phyloP scores from a whole-genome alignment of 2,797 vertebrate species.

The Chloroceryle amazona region DNA sequence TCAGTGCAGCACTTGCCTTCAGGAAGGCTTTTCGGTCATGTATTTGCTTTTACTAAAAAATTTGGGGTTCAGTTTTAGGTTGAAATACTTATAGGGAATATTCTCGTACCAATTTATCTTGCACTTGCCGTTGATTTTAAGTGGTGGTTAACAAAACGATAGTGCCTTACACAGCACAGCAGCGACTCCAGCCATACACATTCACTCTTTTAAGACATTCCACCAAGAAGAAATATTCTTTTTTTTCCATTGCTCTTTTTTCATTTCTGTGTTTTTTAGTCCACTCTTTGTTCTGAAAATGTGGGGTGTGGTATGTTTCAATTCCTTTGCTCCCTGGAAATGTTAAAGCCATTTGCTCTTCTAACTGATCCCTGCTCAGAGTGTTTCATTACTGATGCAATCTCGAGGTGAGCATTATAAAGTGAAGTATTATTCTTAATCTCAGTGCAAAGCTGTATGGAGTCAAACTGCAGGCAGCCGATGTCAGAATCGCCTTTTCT shows the following conservation, averaged over 20 bases:
- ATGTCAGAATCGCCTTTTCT: slow-evolving; percentile 58
- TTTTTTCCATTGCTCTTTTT: background rate
- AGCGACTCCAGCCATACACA: background rate
- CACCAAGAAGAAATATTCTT: background rate
- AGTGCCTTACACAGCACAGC: background rate
- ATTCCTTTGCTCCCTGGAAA: slow-evolving; percentile 56
- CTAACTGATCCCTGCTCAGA: slow-evolving; percentile 70
- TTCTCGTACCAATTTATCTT: background rate
- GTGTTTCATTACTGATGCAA: slow-evolving; percentile 72
- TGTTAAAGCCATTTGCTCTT: slow-evolving; percentile 66
- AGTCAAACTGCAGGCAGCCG: slow-evolving; percentile 61
- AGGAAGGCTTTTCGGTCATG: background rate
- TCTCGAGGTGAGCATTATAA: slow-evolving; percentile 66
- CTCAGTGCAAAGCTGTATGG: slow-evolving; percentile 34
- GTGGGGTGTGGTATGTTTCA: slow-evolving; percentile 29
- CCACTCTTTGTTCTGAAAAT: slow-evolving; percentile 47
- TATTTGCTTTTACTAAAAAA: background rate
- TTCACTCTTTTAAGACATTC: slow-evolving; percentile 10
- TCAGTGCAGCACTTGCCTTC: background rate
- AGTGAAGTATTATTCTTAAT: slow-evolving; percentile 60
- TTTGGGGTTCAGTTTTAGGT: background rate
- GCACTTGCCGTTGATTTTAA: background rate
- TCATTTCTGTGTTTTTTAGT: background rate
- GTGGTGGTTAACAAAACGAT: background rate
- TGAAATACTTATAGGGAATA: background rate